Evolutionary conservation across 1,140 invertebrate genomes (phyloP).

Genomic region (Linepithema humile): DNA sequence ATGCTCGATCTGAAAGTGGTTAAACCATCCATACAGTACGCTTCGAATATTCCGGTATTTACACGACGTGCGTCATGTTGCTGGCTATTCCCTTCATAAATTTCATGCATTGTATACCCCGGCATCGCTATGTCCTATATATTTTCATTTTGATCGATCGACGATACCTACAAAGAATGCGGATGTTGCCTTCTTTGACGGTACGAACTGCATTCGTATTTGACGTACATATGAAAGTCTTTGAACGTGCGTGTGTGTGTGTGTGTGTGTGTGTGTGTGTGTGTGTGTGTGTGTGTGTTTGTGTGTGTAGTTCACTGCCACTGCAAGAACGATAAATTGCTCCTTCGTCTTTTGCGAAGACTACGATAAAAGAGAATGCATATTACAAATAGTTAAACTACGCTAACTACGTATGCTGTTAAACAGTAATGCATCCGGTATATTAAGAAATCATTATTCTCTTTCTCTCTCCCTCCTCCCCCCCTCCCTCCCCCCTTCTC

Average conservation of each 20-base stretch:
- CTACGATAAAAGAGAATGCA: not conserved
- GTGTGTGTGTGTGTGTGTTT: too few relatives aligned
- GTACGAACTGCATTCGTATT: conserved; percentile 41
- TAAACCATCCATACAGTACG: conserved; percentile 5
- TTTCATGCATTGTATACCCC: conserved; percentile 45
- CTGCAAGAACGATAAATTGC: conserved; percentile 21
- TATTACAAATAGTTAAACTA: too few relatives aligned
- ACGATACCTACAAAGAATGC: conserved; percentile 38
- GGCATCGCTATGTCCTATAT: conserved; percentile 29
- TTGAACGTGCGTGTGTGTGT: conserved; percentile 35
- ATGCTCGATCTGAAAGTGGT: conserved; percentile 44
- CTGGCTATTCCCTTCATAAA: conserved; percentile 44
- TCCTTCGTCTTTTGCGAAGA: conserved; percentile 4
- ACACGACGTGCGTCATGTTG: conserved; percentile 11
- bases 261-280: too few relatives aligned
- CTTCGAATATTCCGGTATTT: conserved; percentile 22
- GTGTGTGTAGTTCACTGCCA: conserved; percentile 23
- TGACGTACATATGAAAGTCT: conserved; percentile 37
- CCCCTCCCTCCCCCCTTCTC: too few relatives aligned
- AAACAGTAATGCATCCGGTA: not conserved
- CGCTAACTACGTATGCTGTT: not conserved
- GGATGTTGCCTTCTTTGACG: conserved; percentile 29
- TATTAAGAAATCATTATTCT: conserved; percentile 11
- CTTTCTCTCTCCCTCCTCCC: too few relatives aligned
- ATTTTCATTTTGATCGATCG: conserved; percentile 54